Evolutionary conservation across 2,888 invertebrate species (phyloP).

Genomic region (Archaeoteleia sp.): DNA sequence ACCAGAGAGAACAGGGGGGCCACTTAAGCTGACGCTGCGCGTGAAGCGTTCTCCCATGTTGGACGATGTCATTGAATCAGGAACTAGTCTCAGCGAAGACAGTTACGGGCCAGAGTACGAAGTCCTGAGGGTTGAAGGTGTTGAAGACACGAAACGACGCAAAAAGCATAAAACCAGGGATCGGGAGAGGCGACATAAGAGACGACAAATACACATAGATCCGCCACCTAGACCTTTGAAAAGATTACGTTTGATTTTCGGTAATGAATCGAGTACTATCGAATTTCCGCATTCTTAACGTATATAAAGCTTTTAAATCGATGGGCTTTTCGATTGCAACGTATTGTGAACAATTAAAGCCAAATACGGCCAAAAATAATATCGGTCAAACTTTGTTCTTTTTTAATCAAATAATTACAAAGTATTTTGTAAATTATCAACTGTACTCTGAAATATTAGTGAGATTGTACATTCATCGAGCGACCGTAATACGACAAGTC

Average conservation of each 20-base stretch:
- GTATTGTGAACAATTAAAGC: neutral
- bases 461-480: conserved; percentile 1
- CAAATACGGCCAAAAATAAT: neutral
- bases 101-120: conserved; percentile 86
- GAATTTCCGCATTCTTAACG: conserved; percentile 85
- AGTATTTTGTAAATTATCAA: neutral
- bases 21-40: conserved; percentile 85
- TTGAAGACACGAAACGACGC: conserved; percentile 76
- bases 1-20: conserved; percentile 78
- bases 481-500: neutral
- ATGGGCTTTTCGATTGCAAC: neutral
- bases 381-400: neutral
- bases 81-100: conserved; percentile 81
- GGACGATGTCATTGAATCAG: conserved; percentile 90
- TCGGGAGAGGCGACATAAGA: conserved; percentile 80
- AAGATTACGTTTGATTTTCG: conserved; percentile 89
- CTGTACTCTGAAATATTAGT: neutral
- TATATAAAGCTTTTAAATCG: conserved; percentile 50
- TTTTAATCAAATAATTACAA: neutral
- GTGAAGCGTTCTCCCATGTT: conserved; percentile 91
- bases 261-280: conserved; percentile 92
- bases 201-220: conserved; percentile 76
- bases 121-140: conserved; percentile 87
- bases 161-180: conserved; percentile 79
- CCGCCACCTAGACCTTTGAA: conserved; percentile 86